These are phyloP conservation scores for Tachypleus tridentatus DNA, from an alignment of 1,140 invertebrate genomes.

Conservation along the genomic window DNA sequence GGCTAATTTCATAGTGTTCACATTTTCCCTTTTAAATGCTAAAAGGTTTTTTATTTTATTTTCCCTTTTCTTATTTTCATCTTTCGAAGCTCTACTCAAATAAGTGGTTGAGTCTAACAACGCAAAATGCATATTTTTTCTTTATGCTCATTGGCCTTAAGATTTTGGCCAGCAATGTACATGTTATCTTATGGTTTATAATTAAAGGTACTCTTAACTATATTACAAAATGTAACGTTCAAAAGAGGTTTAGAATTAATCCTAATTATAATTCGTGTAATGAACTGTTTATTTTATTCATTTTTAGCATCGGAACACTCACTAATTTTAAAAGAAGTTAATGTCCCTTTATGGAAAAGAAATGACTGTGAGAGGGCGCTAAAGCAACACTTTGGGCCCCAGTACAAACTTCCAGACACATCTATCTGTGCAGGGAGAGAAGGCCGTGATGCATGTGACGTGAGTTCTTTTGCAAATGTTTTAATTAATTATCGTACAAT, in stretches of 20 bases:
- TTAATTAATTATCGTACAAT: no score
- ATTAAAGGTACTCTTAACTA: no score
- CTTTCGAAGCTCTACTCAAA: no score
- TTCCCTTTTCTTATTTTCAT: no score
- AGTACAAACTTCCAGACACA: conserved; percentile 34
- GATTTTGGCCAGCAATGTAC: not conserved
- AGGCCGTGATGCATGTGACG: conserved; percentile 38
- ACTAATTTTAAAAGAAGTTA: conserved; percentile 37
- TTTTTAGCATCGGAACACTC: conserved; percentile 32
- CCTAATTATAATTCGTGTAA: not conserved
- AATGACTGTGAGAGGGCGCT: conserved; percentile 33
- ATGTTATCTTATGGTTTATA: not conserved
- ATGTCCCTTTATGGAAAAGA: conserved; percentile 37
- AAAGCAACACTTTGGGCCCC: conserved; percentile 34
- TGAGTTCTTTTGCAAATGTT: conserved; percentile 22
- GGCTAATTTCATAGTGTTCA: no score
- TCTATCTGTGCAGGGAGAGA: conserved; percentile 43
- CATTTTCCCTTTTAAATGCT: no score
- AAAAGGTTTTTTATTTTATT: no score
- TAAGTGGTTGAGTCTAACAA: no score
- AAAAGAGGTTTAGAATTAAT: not conserved
- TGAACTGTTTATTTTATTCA: conserved; percentile 4
- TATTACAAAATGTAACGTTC: no score
- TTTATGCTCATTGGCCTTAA: no score
- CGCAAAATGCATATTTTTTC: no score